Conservation (phyloP, 2,888 invertebrate genomes). For the Slavum lentiscoides region DNA sequence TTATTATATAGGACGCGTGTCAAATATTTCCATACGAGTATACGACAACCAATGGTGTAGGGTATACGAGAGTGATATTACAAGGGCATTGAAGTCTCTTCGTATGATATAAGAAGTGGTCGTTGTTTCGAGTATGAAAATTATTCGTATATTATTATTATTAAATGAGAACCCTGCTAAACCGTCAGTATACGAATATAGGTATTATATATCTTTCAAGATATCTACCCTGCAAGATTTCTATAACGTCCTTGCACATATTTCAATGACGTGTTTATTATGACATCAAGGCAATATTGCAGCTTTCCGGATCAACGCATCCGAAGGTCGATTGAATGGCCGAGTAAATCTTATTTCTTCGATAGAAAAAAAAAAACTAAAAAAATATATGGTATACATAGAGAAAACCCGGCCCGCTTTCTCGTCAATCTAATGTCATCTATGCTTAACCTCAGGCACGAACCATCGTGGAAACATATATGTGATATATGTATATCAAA, state of each 20-base stretch:
- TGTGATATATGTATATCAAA: not conserved
- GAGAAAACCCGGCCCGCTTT: conserved; percentile 44
- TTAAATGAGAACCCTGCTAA: conserved; percentile 1
- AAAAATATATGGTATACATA: not conserved
- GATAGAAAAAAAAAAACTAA: not conserved
- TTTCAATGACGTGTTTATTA: conserved; percentile 38
- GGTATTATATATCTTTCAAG: not conserved
- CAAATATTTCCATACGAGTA: too few relatives aligned
- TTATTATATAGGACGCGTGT: too few relatives aligned
- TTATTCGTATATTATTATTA: not conserved
- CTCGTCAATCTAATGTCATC: conserved; percentile 46
- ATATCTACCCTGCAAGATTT: conserved; percentile 38
- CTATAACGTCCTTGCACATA: conserved; percentile 25
- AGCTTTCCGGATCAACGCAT: conserved; percentile 48
- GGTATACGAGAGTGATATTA: too few relatives aligned
- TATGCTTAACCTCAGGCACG: conserved; percentile 33
- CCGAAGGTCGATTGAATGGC: conserved; percentile 45
- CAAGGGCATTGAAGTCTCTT: not conserved
- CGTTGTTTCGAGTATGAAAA: not conserved
- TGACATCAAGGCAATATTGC: conserved; percentile 41
- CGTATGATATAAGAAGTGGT: not conserved
- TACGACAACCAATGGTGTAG: too few relatives aligned
- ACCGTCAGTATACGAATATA: not conserved
- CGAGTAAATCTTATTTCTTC: conserved; percentile 30
- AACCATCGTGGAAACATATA: conserved; percentile 2